Evolutionary conservation across 2,113 vertebrate genomes (phyloP), one percentile per base, ranked within the genome.

Genomic region (Chauna torquata): DNA sequence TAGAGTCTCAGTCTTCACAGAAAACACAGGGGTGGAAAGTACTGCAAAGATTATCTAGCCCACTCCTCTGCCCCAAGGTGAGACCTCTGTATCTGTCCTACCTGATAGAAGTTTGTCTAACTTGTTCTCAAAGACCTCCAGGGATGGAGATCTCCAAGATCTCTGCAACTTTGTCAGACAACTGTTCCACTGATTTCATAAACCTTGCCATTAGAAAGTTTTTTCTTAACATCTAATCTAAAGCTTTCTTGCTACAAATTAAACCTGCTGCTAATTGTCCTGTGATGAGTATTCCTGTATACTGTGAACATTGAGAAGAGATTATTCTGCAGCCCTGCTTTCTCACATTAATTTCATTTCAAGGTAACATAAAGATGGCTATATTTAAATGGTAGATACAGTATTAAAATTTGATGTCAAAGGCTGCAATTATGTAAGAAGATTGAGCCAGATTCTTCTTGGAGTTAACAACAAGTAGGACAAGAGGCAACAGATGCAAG

Each of bases 341-440:
- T 95, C 81, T 92, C 77, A 69, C 57, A 91, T 61, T 83, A 61
- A 94, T 96, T 93, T 90, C 7, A 69, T 95, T 95, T 94, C 66
- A 82, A 82, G 83, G 49, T 52, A 64, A 16, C 36, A 66, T 85
- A 70, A 79, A 71, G 69, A 69, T 72, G 61, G 18, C 27, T 85
- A 20, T 74, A 50, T 87, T 94, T 91, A 86, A 89, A 69, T 8
- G 4, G 69, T 66, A 96, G 91, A 93, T 89, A 30, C 5, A 6
- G 15, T 50, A 61, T 72, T 93, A 69, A 86, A 82, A 86, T 82
- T 66, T 89, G 40, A 49, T 72, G 69, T 18, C 34, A 62, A 58
- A 38, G 70, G 42, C 65, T 91, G 54, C 70, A 93, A 69, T 94
- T 95, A 91, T 23, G 16, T 91, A 87, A 64, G 94, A 96, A 93